Evolutionary conservation across 1,140 invertebrate genomes (phyloP), one percentile per base, ranked within the genome.

Genomic region (Cataglyphis hispanica): DNA sequence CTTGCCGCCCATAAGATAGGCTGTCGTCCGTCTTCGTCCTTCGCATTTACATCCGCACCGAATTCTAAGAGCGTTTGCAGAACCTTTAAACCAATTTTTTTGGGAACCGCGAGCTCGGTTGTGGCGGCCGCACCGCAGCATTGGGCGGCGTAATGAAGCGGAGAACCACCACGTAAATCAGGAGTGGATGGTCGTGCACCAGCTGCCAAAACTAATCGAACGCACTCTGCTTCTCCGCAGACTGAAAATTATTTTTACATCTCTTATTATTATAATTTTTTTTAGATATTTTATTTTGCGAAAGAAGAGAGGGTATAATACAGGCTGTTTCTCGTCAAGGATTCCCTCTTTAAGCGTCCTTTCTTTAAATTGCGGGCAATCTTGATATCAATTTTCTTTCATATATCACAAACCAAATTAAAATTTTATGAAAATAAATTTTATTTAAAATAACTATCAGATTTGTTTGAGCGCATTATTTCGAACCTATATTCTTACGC

Each of bases 1-100:
- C 98, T 99, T 0, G 99, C 98, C 0, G 99, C 99, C 99, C 99
- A 99, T 2, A 99, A 94, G 40, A 99, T 96, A 1, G 99, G 99
- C 89, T 98, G 98, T 2, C 99, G 95, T 0, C 98, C 98, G 91
- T 99, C 99, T 60, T 98, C 97, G 94, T 99, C 99, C 60, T 96
- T 96, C 1, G 98, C 98, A 89, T 98, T 97, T 1, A 99, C 97
- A 74, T 97, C 96, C 1, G 98, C 97, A 7, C 97, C 97, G 91
- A 97, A 97, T 63, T 97, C 96, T 25, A 99, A 94, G 1, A 99
- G 96, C n/a, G 97, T 97, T 80, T 97, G 96, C 1, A 99, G 95
- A 22, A 99, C 97, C 92, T 97, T 97, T 37, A 98, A 93, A 0
- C 98, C 98, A 34, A 97, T 92, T 84, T 96, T 95, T 50, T 93